Conservation (phyloP, 2,888 invertebrate genomes). For the Ormyrus labotus region DNA sequence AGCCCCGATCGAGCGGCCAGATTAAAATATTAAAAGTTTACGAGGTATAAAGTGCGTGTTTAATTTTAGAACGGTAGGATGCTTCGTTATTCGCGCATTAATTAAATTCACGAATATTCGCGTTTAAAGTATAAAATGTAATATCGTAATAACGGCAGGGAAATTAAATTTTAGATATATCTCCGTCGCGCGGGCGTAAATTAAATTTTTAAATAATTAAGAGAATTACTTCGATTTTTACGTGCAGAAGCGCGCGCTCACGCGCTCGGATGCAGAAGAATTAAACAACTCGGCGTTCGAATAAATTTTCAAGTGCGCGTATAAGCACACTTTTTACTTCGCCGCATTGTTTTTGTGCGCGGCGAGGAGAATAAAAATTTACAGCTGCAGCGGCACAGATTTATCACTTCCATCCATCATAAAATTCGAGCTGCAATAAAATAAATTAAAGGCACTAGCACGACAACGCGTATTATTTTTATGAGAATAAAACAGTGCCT, state of each 20-base stretch:
- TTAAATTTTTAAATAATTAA: not conserved
- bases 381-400: slow-evolving; percentile 48
- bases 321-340: too few species aligned
- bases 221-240: too few species aligned
- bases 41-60: slow-evolving; percentile 5
- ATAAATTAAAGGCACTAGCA: slow-evolving; percentile 49
- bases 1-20: not conserved
- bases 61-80: not conserved
- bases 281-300: not conserved
- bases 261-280: not conserved
- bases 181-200: not conserved
- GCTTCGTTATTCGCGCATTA: slow-evolving; percentile 13
- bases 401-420: slow-evolving; percentile 57
- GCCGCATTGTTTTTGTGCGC: slow-evolving; percentile 26
- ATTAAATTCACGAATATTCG: slow-evolving; percentile 6
- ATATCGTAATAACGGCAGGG: not conserved
- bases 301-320: too few species aligned
- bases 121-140: slow-evolving; percentile 1
- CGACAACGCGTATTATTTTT: slow-evolving; percentile 52
- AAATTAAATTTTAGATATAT: slow-evolving; percentile 4
- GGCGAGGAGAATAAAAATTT: slow-evolving; percentile 52
- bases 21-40: slow-evolving; percentile 37
- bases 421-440: slow-evolving; percentile 54
- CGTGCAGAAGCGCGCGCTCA: too few species aligned
- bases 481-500: slow-evolving; percentile 41